A percentile compares a stretch with the other conserved stretches of the same genome.
Evolutionary conservation across 2,113 vertebrate genomes (phyloP).

Genomic region (Hippolais icterina): DNA sequence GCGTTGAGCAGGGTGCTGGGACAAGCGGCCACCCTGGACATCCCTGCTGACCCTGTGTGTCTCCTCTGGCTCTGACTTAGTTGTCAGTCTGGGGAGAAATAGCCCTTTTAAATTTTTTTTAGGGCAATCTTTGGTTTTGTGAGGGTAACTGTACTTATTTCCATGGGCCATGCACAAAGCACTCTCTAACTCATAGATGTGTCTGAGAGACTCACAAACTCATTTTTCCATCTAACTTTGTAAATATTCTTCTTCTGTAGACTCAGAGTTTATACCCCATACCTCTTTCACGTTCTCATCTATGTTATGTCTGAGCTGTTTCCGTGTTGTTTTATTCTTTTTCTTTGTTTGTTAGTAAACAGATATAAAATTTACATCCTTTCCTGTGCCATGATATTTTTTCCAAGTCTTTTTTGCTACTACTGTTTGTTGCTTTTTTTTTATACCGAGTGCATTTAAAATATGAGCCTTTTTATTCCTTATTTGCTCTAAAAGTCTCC

Average conservation of each 20-base stretch:
- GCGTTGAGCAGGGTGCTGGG: accelerated
- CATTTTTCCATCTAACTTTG: background rate
- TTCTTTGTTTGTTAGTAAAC: background rate
- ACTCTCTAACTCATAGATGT: background rate
- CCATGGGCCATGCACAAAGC: background rate
- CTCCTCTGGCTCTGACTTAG: background rate
- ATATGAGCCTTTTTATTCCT: background rate
- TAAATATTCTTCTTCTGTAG: background rate
- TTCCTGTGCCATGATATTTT: background rate
- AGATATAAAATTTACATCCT: background rate
- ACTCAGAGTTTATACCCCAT: background rate
- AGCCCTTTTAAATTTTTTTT: background rate
- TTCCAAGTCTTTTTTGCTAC: background rate
- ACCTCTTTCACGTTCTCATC: background rate
- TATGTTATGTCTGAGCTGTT: background rate
- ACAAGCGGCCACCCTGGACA: accelerated
- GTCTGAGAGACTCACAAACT: background rate
- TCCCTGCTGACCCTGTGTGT: background rate
- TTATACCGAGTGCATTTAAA: background rate
- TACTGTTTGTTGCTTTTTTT: background rate
- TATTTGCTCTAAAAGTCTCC: background rate
- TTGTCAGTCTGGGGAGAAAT: background rate
- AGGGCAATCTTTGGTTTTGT: background rate
- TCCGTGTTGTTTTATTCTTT: background rate
- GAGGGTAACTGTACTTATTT: background rate